Percentiles rank a stretch among this genome's conserved stretches.
Conservation (phyloP, 2,888 invertebrate genomes). For the Epistrophella euchroma region DNA sequence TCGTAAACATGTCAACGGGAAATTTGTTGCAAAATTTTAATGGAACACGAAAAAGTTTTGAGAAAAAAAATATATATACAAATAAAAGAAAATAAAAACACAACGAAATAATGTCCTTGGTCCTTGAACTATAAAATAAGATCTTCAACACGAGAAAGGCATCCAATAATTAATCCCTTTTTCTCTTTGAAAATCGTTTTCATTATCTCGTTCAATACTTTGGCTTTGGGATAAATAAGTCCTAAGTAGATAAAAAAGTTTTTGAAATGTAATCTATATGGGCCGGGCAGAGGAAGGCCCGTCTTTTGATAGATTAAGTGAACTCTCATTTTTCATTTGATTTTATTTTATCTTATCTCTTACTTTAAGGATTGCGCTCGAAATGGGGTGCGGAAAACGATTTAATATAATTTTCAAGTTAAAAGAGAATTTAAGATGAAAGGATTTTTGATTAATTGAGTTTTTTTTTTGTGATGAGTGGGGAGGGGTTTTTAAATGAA, state of each 20-base stretch:
- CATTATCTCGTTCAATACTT: constrained; percentile 35
- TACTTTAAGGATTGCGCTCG: constrained; percentile 1
- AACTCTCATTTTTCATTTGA: constrained; percentile 57
- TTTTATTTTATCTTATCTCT: constrained; percentile 30
- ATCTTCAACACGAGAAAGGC: constrained; percentile 8
- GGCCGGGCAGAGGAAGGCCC: not conserved
- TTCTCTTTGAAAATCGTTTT: constrained; percentile 40
- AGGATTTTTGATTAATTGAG: constrained; percentile 68
- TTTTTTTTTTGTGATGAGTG: constrained; percentile 11
- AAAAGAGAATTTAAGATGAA: constrained; percentile 66
- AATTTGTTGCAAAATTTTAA: constrained; percentile 41
- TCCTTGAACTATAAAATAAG: constrained; percentile 54
- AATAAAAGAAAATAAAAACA: not conserved
- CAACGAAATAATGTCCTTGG: constrained; percentile 27
- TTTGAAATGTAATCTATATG: constrained; percentile 63
- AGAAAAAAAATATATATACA: constrained; percentile 4
- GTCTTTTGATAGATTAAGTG: constrained; percentile 46
- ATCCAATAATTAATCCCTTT: constrained; percentile 61
- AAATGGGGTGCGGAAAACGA: not conserved
- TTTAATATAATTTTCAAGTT: constrained; percentile 45
- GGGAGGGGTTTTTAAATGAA: not conserved
- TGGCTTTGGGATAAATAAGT: constrained; percentile 1
- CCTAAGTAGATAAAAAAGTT: constrained; percentile 47
- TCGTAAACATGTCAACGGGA: constrained; percentile 68
- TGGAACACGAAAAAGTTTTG: constrained; percentile 22